Evolutionary conservation across 2,113 vertebrate species (phyloP), one percentile per base, ranked within the genome.

Genomic region (Artemisiospiza belli): DNA sequence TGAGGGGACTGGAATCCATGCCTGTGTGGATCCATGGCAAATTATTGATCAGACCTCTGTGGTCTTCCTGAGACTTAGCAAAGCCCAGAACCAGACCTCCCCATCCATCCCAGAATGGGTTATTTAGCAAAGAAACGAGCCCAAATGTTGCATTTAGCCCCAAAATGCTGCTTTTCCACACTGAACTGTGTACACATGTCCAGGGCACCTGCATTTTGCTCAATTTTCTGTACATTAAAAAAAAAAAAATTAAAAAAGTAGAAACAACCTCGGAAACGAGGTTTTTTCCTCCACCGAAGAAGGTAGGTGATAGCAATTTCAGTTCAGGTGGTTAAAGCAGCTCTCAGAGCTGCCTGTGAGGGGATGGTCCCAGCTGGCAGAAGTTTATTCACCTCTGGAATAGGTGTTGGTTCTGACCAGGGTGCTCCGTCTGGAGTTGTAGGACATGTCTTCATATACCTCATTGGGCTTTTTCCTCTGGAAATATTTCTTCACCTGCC

Each of bases 371-470:
- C 83, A 77, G 41, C 39, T 89, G 28, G 67, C 39, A 64, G 39
- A 44, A 37, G 30, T 22, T 93, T 55, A 94, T 49, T 49, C 70
- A 24, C 4, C 5, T 9, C 0, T 5, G 15, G 8, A 9, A 5
- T 55, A 94, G 49, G 7, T 0, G 30, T 78, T 78, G 37, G 0
- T 15, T 43, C 55, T 87, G 61, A 57, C 3, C 43, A 87, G 11
- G 1, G 74, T 90, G 85, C 11, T 92, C 10, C 12, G 15, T 47
- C 87, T 94, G 49, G 76, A 89, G 31, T n/a, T 10, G 49, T 8
- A 95, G n/a, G 96, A 89, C 96, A 97, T 97, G 35, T 97, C 97
- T 82, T 97, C 97, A 51, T 97, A 97, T 0, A 96, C 35, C 4
- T 4, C 4, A 55, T 66, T 90, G 67, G 1, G 5, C 5, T 44